These are phyloP conservation scores for Ochlodes sylvanus DNA, from an alignment of 2,888 invertebrate species.

Conservation along the genomic window DNA sequence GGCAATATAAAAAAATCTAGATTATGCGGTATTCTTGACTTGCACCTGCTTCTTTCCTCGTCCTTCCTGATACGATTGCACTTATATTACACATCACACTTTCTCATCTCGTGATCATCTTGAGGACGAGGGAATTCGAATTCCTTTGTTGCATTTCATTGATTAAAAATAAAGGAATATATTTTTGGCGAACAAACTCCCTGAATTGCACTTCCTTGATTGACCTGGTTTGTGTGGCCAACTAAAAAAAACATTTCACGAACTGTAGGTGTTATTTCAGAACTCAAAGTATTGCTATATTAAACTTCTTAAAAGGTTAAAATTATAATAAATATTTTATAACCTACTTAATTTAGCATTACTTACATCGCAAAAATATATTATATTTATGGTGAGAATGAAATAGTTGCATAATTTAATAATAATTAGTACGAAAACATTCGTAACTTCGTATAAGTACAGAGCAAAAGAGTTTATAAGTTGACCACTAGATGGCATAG, in stretches of 20 bases:
- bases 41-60: conserved; percentile 62
- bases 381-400: too few relatives aligned
- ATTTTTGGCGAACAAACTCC: conserved; percentile 61
- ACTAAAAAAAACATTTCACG: conserved; percentile 52
- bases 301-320: too few relatives aligned
- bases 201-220: conserved; percentile 78
- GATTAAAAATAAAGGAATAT: conserved; percentile 67
- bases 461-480: conserved; percentile 17
- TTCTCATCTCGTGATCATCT: conserved; percentile 64
- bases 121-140: conserved; percentile 46
- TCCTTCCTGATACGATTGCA: conserved; percentile 60
- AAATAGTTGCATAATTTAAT: too few relatives aligned
- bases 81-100: conserved; percentile 59
- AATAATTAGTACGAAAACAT: too few relatives aligned
- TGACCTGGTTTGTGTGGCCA: conserved; percentile 68
- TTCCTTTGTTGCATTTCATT: conserved; percentile 63
- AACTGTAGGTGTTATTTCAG: too few relatives aligned
- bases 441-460: too few relatives aligned
- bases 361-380: too few relatives aligned
- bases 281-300: not conserved
- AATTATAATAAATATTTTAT: too few relatives aligned
- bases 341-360: too few relatives aligned
- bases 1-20: conserved; percentile 47
- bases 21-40: conserved; percentile 75
- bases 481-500: conserved; percentile 25